Conservation (phyloP, 2,888 invertebrate species). For the Oligia fasciuncula region DNA sequence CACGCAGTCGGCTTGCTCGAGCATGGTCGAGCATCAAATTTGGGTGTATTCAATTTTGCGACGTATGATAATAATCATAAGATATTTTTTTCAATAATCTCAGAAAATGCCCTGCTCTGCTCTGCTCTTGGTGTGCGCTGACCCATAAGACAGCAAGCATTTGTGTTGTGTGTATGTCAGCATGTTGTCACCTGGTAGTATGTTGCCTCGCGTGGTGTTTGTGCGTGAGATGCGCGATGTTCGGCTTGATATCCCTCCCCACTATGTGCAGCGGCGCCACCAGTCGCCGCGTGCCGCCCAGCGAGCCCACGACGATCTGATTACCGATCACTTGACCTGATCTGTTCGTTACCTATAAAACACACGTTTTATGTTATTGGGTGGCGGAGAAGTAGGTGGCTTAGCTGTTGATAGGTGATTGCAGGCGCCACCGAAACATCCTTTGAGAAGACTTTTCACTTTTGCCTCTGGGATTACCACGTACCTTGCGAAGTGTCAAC, state of each 20-base stretch:
- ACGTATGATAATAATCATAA: too few relatives aligned
- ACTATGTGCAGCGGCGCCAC: conserved; percentile 82
- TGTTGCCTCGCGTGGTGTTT: conserved; percentile 72
- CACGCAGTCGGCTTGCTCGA: too few relatives aligned
- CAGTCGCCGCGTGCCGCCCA: conserved; percentile 76
- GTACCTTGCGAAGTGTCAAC: neutral
- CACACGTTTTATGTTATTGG: neutral
- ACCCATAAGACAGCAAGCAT: neutral
- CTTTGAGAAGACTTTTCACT: neutral
- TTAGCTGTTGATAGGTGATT: neutral
- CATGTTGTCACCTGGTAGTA: conserved; percentile 57
- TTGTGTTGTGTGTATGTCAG: conserved; percentile 2
- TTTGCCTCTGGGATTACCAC: neutral
- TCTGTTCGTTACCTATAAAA: conserved; percentile 84
- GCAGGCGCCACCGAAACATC: neutral
- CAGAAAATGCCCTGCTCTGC: too few relatives aligned
- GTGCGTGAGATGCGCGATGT: conserved; percentile 75
- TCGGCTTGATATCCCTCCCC: conserved; percentile 80
- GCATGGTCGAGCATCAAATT: too few relatives aligned
- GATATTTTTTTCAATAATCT: too few relatives aligned
- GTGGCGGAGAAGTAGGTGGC: too few relatives aligned
- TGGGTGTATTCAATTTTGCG: too few relatives aligned
- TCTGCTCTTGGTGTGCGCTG: too few relatives aligned
- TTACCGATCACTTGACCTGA: conserved; percentile 89
- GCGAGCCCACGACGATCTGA: conserved; percentile 86